Base-by-base conservation (phyloP, 2,888 invertebrate species). In the Eueremaeus valkanovi region DNA sequence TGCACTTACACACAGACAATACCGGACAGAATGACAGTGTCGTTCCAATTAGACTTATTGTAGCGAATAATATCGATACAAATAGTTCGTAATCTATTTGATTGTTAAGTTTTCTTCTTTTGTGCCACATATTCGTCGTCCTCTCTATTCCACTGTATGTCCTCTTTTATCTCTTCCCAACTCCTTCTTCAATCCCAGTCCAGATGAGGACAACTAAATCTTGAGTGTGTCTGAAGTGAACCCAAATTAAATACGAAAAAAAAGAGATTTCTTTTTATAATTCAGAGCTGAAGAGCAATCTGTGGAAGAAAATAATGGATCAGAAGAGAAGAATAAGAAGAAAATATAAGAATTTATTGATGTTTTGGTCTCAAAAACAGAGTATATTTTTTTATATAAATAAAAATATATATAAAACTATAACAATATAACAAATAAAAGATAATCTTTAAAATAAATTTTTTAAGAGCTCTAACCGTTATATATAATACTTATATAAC, bases 1-100 rank as follows among this genome's bases (percentile, higher is more conserved):
- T 92, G 87, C 92, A 92, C 84, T 91, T 91, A 85, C 92, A 93
- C 11, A 76, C 16, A 3, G 24, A 16, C 16, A 45, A 13, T 18
- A 18, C 27, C 27, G 55, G 55, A 27, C 55, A 55, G 73, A 42
- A 61, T 66, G 11, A 79, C 78, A 61, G 83, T 84, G 83, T 75
- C 72, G 36, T 77, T 68, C 16, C n/a, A 74, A 16, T 51, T 18
- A 61, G 42, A 3, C 27, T 21, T 18, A 36, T 74, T 9, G 6
- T 29, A 18, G 18, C 6, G 1, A 27, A 51, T 29, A 55, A 18
- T 55, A 33, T 63, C 63, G 33, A 31, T 18, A 63, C 55, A 55
- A 55, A 55, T 55, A 55, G 55, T 55, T 55, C 27, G 21, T 11
- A 51, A 51, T 51, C 51, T 51, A 51, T 21, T 51, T 51, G 51